A percentile compares a stretch with the other conserved stretches of the same genome.
Evolutionary conservation across 2,797 vertebrate genomes (phyloP).

Genomic region (Lacerta bilineata): DNA sequence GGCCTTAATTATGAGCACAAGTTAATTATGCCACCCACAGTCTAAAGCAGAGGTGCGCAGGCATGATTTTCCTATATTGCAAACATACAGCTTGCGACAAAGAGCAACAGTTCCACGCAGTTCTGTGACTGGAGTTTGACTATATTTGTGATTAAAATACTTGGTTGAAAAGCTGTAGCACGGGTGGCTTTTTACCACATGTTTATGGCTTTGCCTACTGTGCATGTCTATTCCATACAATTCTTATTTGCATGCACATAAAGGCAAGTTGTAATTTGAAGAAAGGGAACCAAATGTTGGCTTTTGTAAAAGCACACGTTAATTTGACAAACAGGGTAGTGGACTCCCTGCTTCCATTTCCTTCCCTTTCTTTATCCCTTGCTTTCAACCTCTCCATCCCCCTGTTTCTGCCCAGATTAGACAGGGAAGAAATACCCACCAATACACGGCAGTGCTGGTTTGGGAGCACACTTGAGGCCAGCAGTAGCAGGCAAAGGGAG

Average conservation of each 20-base stretch:
- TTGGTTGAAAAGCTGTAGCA: background rate
- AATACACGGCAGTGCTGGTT: background rate
- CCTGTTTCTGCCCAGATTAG: background rate
- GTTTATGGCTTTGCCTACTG: background rate
- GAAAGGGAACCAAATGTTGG: background rate
- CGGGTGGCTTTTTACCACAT: background rate
- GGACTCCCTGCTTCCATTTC: background rate
- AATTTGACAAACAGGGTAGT: background rate
- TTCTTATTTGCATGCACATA: background rate
- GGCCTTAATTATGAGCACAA: conserved; percentile 21
- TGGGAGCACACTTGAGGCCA: background rate
- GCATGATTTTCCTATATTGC: conserved; percentile 17
- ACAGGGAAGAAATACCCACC: background rate
- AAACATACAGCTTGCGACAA: conserved; percentile 6
- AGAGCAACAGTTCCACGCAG: background rate
- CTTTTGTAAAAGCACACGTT: background rate
- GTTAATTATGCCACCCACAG: conserved; percentile 9
- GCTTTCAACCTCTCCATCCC: background rate
- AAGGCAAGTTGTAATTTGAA: background rate
- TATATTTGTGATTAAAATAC: background rate
- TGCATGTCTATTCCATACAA: background rate
- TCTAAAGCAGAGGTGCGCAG: conserved; percentile 5
- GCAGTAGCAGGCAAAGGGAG: background rate
- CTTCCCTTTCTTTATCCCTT: background rate
- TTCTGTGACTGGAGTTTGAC: background rate